A percentile compares a stretch with the other conserved stretches of the same genome.
phyloP scores from a whole-genome alignment of 2,113 vertebrate species.

The Petroica traversi region DNA sequence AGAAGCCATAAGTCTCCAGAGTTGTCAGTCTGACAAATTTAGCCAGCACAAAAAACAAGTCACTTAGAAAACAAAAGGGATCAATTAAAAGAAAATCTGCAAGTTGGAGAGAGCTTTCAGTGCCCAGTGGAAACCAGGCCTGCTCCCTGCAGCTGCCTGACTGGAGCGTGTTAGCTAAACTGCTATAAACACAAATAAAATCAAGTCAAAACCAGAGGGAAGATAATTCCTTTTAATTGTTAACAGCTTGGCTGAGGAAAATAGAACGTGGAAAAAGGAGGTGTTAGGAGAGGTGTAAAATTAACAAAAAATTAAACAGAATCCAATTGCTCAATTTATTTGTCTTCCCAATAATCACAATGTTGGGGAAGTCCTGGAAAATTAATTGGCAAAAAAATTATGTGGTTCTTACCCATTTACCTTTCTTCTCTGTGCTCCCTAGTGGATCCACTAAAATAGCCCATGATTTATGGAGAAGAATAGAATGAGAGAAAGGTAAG shows the following conservation, averaged over 20 bases:
- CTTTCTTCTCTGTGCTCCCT: background rate
- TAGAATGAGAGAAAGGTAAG: background rate
- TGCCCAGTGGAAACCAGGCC: background rate
- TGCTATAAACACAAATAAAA: slow-evolving; percentile 60
- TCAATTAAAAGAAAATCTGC: background rate
- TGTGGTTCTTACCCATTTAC: background rate
- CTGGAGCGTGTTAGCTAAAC: slow-evolving; percentile 24
- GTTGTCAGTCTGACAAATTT: background rate
- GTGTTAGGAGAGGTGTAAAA: background rate
- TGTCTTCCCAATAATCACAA: background rate
- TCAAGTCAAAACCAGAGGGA: slow-evolving; percentile 51
- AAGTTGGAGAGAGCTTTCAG: background rate
- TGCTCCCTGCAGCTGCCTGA: slow-evolving; percentile 37
- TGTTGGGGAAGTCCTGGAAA: background rate
- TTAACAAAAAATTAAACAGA: background rate
- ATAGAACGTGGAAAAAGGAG: slow-evolving; percentile 5
- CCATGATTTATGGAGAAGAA: slow-evolving; percentile 30
- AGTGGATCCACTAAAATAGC: slow-evolving; percentile 12
- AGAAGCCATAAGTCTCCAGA: background rate
- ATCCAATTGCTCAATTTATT: background rate
- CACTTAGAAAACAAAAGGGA: background rate
- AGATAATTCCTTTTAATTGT: slow-evolving; percentile 62
- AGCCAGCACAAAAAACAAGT: background rate
- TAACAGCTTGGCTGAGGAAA: slow-evolving; percentile 30
- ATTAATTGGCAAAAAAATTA: background rate